Evolutionary conservation across 2,113 vertebrate genomes (phyloP).

Genomic region (Takifugu flavidus): DNA sequence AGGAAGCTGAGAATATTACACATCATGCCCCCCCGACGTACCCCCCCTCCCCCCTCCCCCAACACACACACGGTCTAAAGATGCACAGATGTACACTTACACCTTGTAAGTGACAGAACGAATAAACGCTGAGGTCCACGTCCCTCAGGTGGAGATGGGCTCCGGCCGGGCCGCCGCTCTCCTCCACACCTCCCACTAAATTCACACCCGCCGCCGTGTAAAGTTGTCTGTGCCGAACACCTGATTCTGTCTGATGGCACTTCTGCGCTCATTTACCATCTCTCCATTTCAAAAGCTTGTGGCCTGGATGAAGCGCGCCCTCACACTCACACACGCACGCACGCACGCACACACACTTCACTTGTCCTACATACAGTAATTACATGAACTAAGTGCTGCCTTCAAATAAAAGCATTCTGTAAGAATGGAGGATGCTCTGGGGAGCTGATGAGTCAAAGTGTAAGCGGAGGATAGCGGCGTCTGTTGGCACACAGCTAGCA

Average conservation of each 20-base stretch:
- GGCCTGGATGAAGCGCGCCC: conserved; percentile 33
- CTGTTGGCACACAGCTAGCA: conserved; percentile 59
- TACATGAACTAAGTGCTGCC: conserved; percentile 26
- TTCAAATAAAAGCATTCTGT: conserved; percentile 35
- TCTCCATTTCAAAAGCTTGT: conserved; percentile 26
- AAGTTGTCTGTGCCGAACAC: conserved; percentile 47
- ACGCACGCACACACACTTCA: conserved; percentile 34
- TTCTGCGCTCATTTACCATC: conserved; percentile 26
- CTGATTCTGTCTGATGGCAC: conserved; percentile 47
- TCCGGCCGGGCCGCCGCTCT: conserved; percentile 37
- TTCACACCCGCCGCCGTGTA: conserved; percentile 33
- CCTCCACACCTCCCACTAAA: neutral
- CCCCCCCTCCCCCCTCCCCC: conserved; percentile 2
- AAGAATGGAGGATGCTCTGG: conserved; percentile 49
- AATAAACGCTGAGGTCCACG: conserved; percentile 20
- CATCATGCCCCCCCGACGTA: conserved; percentile 18
- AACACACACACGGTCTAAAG: neutral
- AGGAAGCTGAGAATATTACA: conserved; percentile 41
- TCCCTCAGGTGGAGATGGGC: conserved; percentile 2
- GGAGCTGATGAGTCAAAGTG: conserved; percentile 66
- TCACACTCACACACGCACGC: conserved; percentile 19
- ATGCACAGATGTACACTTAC: conserved; percentile 23
- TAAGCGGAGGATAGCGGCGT: conserved; percentile 56
- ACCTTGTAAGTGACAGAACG: conserved; percentile 33
- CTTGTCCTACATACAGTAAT: conserved; percentile 55